A percentile compares a stretch with the other conserved stretches of the same genome.
phyloP scores from a whole-genome alignment of 2,113 vertebrate species.

The Microtus richardsoni region DNA sequence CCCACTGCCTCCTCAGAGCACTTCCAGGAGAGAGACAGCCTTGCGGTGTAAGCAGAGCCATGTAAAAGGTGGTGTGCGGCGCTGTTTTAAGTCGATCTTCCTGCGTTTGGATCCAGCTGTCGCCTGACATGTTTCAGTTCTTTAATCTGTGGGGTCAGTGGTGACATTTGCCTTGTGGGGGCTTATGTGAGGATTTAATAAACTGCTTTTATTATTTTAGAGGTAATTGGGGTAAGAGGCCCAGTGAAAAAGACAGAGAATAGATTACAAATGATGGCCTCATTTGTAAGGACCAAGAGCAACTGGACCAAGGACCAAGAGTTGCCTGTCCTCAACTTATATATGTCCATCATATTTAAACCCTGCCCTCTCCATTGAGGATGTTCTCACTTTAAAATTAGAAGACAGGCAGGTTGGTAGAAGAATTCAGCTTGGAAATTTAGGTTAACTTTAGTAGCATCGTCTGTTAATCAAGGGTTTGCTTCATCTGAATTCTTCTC shows the following conservation, averaged over 20 bases:
- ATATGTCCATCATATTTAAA: background rate
- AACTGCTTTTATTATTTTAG: constrained; percentile 37
- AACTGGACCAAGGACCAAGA: background rate
- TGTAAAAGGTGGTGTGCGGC: background rate
- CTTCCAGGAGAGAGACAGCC: background rate
- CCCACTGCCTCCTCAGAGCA: background rate
- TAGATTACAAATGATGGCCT: background rate
- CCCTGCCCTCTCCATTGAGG: background rate
- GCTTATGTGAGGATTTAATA: background rate
- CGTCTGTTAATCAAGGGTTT: background rate
- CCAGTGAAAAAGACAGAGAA: background rate
- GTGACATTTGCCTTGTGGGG: background rate
- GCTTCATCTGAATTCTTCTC: background rate
- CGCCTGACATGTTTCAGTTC: background rate
- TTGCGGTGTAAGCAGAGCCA: background rate
- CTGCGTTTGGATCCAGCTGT: background rate
- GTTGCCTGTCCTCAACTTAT: background rate
- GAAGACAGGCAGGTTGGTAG: background rate
- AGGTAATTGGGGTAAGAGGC: background rate
- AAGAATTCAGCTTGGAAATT: background rate
- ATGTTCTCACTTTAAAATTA: constrained; percentile 46
- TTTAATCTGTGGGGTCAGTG: background rate
- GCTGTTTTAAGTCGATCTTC: background rate
- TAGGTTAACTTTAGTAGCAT: background rate
- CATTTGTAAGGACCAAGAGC: background rate